Conservation (phyloP, 1,140 invertebrate genomes). For the Hormaphis cornu region DNA sequence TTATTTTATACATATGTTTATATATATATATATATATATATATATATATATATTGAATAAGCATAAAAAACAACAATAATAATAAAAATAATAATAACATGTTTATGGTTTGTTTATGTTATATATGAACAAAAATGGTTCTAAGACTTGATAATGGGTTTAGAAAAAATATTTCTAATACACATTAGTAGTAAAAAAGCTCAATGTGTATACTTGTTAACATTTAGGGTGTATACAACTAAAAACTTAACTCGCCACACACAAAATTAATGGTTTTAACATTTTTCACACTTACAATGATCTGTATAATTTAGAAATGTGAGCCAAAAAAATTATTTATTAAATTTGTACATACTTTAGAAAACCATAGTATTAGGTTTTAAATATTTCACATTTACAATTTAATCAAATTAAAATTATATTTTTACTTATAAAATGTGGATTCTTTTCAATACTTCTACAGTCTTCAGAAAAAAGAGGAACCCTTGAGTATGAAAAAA, state of each 20-base stretch:
- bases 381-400: background rate
- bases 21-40: too few relatives aligned
- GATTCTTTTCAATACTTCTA: constrained; percentile 9
- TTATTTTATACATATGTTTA: background rate
- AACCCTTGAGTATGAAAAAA: constrained; percentile 7
- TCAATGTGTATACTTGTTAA: background rate
- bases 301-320: background rate
- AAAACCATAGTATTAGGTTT: background rate
- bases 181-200: background rate
- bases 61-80: constrained; percentile 4
- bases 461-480: constrained; percentile 9
- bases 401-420: background rate
- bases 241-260: background rate
- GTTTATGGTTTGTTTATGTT: background rate
- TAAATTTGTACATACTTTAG: background rate
- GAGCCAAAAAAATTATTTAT: background rate
- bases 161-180: background rate
- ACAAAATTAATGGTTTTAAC: background rate
- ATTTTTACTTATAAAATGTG: background rate
- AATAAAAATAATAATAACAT: background rate
- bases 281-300: background rate
- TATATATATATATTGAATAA: background rate
- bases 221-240: background rate
- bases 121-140: background rate
- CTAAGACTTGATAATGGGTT: too few relatives aligned